Conservation (phyloP, 2,797 vertebrate species). For the Hephaestus fuliginosus region DNA sequence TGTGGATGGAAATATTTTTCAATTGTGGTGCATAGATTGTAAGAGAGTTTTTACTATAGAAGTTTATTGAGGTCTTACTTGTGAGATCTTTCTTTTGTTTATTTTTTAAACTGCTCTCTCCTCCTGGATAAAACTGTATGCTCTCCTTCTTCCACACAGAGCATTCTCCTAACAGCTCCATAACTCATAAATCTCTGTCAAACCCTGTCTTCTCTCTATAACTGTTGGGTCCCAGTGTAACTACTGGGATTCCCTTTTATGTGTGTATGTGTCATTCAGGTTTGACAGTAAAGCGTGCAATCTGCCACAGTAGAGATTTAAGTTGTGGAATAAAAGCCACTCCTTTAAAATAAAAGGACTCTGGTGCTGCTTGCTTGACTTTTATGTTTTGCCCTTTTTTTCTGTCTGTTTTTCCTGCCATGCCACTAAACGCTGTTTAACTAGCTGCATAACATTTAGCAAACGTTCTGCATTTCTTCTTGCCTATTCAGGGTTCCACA, state of each 20-base stretch:
- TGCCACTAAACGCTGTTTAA: constrained; percentile 64
- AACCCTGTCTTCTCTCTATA: constrained; percentile 55
- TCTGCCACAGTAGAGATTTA: constrained; percentile 74
- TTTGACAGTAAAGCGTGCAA: constrained; percentile 68
- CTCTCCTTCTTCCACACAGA: constrained; percentile 38
- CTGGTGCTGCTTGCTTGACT: constrained; percentile 79
- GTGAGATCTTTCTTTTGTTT: constrained; percentile 37
- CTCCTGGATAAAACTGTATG: constrained; percentile 45
- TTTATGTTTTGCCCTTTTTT: constrained; percentile 62
- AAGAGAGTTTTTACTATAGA: constrained; percentile 34
- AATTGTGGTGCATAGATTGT: constrained; percentile 56
- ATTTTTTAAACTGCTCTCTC: constrained; percentile 42
- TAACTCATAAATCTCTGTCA: constrained; percentile 69
- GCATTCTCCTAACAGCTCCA: constrained; percentile 55
- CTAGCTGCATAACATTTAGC: constrained; percentile 56
- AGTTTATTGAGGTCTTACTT: constrained; percentile 51
- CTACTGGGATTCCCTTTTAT: constrained; percentile 45
- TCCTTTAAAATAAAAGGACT: constrained; percentile 67
- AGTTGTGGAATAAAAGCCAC: constrained; percentile 84
- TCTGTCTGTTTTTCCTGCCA: constrained; percentile 61
- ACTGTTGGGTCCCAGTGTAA: constrained; percentile 53
- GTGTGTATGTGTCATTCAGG: constrained; percentile 63
- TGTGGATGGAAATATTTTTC: constrained; percentile 68
- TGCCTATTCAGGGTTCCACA: constrained; percentile 54
- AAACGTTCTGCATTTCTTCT: constrained; percentile 54